A percentile compares a stretch with the other conserved stretches of the same genome.
Evolutionary conservation across 2,113 vertebrate species (phyloP).

Genomic region (Rhinoderma darwinii): DNA sequence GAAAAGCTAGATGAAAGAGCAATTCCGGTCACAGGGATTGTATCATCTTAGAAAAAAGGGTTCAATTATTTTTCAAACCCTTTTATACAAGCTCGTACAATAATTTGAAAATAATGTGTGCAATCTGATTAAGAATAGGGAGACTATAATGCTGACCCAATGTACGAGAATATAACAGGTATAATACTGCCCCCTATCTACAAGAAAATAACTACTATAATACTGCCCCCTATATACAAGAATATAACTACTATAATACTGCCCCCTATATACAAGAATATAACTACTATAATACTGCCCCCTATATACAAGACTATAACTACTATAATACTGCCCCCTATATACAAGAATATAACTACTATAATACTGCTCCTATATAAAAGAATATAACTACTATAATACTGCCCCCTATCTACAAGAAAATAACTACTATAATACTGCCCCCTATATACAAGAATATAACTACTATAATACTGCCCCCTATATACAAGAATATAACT

Average conservation of each 20-base stretch:
- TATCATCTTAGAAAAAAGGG: neutral
- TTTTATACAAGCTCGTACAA: too few relatives aligned
- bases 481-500: neutral
- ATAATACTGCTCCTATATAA: neutral
- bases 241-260: constrained; percentile 12
- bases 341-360: neutral
- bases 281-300: neutral
- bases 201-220: neutral
- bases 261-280: neutral
- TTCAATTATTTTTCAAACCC: too few relatives aligned
- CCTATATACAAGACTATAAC: neutral
- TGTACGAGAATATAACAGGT: too few relatives aligned
- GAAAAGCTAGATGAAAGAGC: neutral
- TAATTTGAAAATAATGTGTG: too few relatives aligned
- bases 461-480: neutral
- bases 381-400: constrained; percentile 22
- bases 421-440: constrained; percentile 12
- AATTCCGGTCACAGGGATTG: neutral
- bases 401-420: neutral
- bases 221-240: neutral
- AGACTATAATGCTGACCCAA: too few relatives aligned
- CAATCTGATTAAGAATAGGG: too few relatives aligned
- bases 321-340: neutral
- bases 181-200: too few relatives aligned
- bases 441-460: neutral